Evolutionary conservation across 2,797 vertebrate genomes (phyloP).

Genomic region (Alectoris magna): DNA sequence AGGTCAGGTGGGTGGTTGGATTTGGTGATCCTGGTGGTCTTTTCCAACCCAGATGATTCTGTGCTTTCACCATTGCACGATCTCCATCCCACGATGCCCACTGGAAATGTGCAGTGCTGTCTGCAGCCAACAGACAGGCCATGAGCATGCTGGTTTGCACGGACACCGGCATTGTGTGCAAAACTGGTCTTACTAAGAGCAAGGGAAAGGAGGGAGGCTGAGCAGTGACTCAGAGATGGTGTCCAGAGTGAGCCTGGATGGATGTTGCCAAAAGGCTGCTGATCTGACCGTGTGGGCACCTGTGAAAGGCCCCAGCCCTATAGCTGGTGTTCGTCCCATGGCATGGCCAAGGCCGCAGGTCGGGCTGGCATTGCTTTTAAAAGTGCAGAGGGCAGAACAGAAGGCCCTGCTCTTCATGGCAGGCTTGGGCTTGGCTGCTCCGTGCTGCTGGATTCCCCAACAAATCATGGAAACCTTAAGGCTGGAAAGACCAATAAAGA

Average conservation of each 20-base stretch:
- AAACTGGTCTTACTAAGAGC: neutral
- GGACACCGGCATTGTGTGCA: neutral
- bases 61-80: neutral
- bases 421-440: neutral
- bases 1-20: neutral
- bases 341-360: neutral
- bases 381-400: neutral
- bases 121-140: neutral
- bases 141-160: accelerated
- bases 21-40: neutral
- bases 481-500: too few relatives aligned
- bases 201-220: neutral
- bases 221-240: neutral
- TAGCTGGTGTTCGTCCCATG: neutral
- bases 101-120: too few relatives aligned
- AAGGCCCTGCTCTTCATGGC: neutral
- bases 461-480: too few relatives aligned
- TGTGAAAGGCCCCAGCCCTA: neutral
- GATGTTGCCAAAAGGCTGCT: neutral
- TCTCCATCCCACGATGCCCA: too few relatives aligned
- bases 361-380: neutral
- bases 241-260: accelerated
- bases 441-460: neutral
- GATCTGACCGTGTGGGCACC: neutral
- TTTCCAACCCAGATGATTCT: neutral